These are phyloP conservation scores for Plectrocnemia conspersa DNA, from an alignment of 1,140 invertebrate genomes.

Conservation along the genomic window DNA sequence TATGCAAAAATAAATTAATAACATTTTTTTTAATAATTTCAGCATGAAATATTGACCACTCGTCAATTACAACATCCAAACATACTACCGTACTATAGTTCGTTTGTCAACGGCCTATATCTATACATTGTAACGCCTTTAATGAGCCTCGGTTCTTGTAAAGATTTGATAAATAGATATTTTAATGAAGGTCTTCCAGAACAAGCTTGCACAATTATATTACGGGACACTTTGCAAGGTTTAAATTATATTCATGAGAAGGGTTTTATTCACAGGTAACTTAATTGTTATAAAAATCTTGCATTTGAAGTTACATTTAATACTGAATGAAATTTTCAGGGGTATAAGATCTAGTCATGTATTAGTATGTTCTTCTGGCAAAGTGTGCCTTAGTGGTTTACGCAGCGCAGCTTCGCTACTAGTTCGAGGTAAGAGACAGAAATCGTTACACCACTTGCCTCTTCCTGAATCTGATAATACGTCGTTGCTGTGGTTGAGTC, in stretches of 20 bases:
- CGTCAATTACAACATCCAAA: constrained; percentile 75
- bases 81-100: constrained; percentile 65
- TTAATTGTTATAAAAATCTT: too few species aligned
- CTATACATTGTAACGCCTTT: constrained; percentile 75
- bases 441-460: constrained; percentile 69
- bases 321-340: constrained; percentile 58
- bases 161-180: constrained; percentile 70
- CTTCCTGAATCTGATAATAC: constrained; percentile 51
- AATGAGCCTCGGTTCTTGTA: constrained; percentile 77
- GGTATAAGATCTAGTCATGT: constrained; percentile 81
- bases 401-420: constrained; percentile 70
- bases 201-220: constrained; percentile 70
- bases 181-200: constrained; percentile 76
- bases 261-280: constrained; percentile 79
- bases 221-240: constrained; percentile 72
- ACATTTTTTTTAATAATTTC: constrained; percentile 40
- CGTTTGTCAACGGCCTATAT: constrained; percentile 69
- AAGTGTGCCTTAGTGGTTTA: constrained; percentile 69
- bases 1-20: not conserved
- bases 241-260: constrained; percentile 80
- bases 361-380: constrained; percentile 65
- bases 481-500: constrained; percentile 83
- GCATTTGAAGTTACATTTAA: too few species aligned
- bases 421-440: constrained; percentile 63
- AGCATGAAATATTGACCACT: constrained; percentile 71